Conservation (phyloP, 2,797 vertebrate species). For the Phoxinus dragarum region DNA sequence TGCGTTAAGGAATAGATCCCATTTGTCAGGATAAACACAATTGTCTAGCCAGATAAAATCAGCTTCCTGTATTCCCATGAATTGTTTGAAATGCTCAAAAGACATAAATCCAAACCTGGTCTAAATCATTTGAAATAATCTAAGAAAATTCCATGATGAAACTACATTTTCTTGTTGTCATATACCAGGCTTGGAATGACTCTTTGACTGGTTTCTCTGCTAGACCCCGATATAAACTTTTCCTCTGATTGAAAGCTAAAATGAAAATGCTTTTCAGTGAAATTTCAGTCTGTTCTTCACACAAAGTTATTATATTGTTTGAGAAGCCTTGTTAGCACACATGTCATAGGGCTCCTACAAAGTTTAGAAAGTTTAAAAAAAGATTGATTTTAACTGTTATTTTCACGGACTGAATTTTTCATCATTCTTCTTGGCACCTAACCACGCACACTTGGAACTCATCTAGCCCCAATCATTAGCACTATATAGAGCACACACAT, state of each 20-base stretch:
- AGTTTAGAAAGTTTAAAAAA: not conserved
- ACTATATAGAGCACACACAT: not conserved
- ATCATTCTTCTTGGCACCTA: not conserved
- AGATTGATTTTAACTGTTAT: no score
- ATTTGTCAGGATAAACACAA: constrained; percentile 18
- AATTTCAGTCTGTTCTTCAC: not conserved
- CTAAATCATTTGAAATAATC: not conserved
- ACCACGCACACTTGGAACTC: not conserved
- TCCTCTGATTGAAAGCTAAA: not conserved
- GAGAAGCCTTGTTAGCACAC: not conserved
- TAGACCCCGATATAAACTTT: no score
- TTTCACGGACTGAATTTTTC: no score
- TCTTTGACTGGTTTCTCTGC: not conserved
- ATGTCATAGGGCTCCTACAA: not conserved
- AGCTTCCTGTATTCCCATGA: not conserved
- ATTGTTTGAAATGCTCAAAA: not conserved
- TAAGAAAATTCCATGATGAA: not conserved
- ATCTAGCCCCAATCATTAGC: not conserved
- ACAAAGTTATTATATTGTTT: not conserved
- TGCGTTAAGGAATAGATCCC: not conserved
- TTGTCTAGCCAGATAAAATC: constrained; percentile 1
- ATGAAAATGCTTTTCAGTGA: not conserved
- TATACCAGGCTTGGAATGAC: not conserved
- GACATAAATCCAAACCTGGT: not conserved
- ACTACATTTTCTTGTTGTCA: not conserved